Conservation (phyloP, 2,888 invertebrate species). For the Drosophila anceps region DNA sequence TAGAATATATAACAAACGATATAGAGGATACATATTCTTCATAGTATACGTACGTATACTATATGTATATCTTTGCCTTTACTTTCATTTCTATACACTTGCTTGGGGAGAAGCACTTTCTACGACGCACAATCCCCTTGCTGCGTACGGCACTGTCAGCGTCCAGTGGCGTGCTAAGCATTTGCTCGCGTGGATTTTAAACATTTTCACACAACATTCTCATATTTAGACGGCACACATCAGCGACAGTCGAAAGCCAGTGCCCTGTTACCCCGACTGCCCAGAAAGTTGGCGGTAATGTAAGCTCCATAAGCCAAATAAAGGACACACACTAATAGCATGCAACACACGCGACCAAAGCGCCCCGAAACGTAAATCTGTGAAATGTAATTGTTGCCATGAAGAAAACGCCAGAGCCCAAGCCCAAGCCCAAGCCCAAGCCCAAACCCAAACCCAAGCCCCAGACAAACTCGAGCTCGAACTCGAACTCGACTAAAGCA, state of each 20-base stretch:
- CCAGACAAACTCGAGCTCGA: neutral
- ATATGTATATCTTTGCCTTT: neutral
- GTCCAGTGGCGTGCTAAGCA: slow-evolving; percentile 74
- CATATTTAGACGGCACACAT: slow-evolving; percentile 81
- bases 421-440: neutral
- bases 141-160: slow-evolving; percentile 20
- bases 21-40: too few relatives aligned
- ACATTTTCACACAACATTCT: slow-evolving; percentile 81
- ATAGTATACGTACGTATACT: too few relatives aligned
- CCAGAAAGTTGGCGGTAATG: slow-evolving; percentile 66
- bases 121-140: neutral
- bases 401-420: slow-evolving; percentile 56
- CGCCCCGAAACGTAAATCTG: slow-evolving; percentile 74
- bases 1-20: too few relatives aligned
- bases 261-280: slow-evolving; percentile 2
- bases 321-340: slow-evolving; percentile 77
- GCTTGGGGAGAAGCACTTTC: neutral
- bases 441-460: neutral
- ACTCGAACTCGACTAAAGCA: neutral
- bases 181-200: slow-evolving; percentile 81
- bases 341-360: slow-evolving; percentile 78
- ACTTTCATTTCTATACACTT: neutral
- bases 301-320: slow-evolving; percentile 80
- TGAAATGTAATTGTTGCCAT: slow-evolving; percentile 82
- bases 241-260: slow-evolving; percentile 57